Percentiles rank a stretch among this genome's conserved stretches.
phyloP scores from a whole-genome alignment of 2,797 vertebrate species.

The Acridotheres tristis region DNA sequence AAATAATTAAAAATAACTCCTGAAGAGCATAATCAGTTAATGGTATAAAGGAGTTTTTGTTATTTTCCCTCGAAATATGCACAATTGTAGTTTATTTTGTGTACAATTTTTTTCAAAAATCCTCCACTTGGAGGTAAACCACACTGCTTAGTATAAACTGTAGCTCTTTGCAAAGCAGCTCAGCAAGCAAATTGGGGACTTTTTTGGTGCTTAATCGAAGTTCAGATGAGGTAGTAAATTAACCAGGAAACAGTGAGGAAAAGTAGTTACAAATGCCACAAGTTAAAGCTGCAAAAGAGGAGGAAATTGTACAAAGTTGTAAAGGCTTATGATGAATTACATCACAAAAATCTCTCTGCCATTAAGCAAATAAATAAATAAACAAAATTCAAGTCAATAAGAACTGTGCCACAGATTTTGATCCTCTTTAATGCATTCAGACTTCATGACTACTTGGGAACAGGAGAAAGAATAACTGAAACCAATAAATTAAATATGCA shows the following conservation, averaged over 20 bases:
- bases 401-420: not conserved
- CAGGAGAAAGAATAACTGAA: constrained; percentile 10
- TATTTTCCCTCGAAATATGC: not conserved
- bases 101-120: not conserved
- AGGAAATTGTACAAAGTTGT: not conserved
- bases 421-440: constrained; percentile 23
- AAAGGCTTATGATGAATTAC: not conserved
- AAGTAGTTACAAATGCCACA: not conserved
- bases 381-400: not conserved
- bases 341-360: not conserved
- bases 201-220: not conserved
- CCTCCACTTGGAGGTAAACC: not conserved
- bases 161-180: not conserved
- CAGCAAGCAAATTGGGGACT: not conserved
- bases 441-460: not conserved
- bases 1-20: not conserved
- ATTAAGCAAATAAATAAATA: not conserved
- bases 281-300: not conserved
- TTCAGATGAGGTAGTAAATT: not conserved
- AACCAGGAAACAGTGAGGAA: not conserved
- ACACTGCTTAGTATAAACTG: not conserved
- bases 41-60: not conserved
- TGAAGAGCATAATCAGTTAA: not conserved
- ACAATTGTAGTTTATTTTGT: not conserved
- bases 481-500: constrained; percentile 6